Base-by-base conservation (phyloP, 2,113 vertebrate species). In the Erythrocercus mccallii region DNA sequence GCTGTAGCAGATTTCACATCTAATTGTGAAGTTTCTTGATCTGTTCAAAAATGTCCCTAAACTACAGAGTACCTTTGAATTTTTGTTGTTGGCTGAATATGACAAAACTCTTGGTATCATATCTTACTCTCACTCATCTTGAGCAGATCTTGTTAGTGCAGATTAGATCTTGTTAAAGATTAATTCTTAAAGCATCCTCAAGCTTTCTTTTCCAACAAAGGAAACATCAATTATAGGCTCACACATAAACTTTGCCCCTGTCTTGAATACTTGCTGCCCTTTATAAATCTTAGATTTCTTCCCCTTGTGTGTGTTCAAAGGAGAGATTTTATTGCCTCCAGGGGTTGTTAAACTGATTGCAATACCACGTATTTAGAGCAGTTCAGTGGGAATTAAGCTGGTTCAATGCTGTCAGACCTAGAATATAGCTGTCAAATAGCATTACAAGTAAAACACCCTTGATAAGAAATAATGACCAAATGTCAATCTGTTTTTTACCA, bases 271-370 rank as follows among this genome's bases (percentile, higher is more conserved):
- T 98, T 97, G 97, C 97, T 98, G 98, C 99, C 98, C 98, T 99
- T 96, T 97, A 98, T 98, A 98, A 98, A 98, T 99, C 99, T 98
- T 98, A 98, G 99, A 98, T 98, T 98, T 98, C 98, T 97, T 98
- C 98, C 98, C 98, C 98, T 98, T 97, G 98, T 98, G 98, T 98
- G 98, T 98, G 98, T 99, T 99, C 98, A 99, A 99, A 99, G 99
- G 97, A 98, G 98, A 98, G 98, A 98, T 98, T 98, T 98, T 92
- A 97, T 94, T 98, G 98, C 99, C 99, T 99, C 98, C 98, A 97
- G 98, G 99, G 99, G 98, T 98, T 99, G 98, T 99, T 99, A 99
- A 99, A 99, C 98, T 99, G 98, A 99, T 99, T 98, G 98, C 98
- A 98, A 98, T 98, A 98, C 98, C 98, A 98, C 98, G 98, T 99